These are phyloP conservation scores for Acipenser ruthenus DNA, from an alignment of 2,797 vertebrate genomes.

Conservation along the genomic window DNA sequence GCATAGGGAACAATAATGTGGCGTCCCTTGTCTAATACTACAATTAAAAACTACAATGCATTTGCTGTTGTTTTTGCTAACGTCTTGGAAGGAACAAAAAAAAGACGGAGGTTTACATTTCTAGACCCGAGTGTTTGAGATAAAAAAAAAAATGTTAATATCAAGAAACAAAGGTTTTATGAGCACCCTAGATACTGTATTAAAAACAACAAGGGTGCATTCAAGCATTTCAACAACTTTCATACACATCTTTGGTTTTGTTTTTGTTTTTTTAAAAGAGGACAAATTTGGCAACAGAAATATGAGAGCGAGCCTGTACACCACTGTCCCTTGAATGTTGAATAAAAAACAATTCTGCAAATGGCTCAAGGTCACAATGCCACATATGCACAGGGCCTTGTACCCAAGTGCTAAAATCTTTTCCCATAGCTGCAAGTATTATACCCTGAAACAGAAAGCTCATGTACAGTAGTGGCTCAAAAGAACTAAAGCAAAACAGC, in stretches of 20 bases:
- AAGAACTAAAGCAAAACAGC: constrained; percentile 15
- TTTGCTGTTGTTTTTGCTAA: no score
- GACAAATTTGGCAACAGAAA: background rate
- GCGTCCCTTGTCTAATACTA: no score
- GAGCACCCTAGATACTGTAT: background rate
- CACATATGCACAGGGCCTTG: background rate
- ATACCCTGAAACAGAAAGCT: background rate
- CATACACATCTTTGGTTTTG: background rate
- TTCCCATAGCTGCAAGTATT: background rate
- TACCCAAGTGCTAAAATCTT: background rate
- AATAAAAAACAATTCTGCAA: background rate
- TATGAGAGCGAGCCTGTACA: background rate
- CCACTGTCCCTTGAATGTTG: background rate
- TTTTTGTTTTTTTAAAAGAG: background rate
- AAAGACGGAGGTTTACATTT: no score
- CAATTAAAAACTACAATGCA: no score
- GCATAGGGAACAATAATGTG: no score
- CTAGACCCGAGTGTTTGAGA: no score
- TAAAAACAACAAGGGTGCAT: background rate
- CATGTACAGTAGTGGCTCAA: constrained; percentile 6
- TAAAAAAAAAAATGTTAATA: background rate
- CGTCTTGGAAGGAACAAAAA: no score
- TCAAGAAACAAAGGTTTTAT: background rate
- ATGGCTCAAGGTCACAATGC: background rate
- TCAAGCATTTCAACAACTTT: background rate